Base-by-base conservation (phyloP, 1,140 invertebrate species). In the Tenebrio molitor region DNA sequence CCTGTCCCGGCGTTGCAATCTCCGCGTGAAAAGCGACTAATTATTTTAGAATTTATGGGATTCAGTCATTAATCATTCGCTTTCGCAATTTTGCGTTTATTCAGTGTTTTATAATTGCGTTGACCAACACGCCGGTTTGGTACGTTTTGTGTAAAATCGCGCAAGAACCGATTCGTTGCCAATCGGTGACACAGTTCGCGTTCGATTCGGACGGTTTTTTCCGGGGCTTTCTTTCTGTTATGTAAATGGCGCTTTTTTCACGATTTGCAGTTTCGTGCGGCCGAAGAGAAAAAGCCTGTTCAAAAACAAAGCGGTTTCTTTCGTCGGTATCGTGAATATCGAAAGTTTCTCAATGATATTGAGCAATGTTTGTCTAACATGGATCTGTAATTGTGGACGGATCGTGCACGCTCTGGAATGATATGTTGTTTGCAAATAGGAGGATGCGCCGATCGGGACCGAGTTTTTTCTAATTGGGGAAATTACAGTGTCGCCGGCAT, bases 331-430 rank as follows among this genome's bases (percentile, higher is more conserved):
- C 69, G 58, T 74, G 73, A 72, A 69, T 74, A 74, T 74, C 70
- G 65, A 74, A 64, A 69, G 65, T 74, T 74, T 58, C 73, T 34
- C 46, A 63, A 74, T 68, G 42, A 66, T 58, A 70, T 68, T 68
- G 62, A 63, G 71, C 21, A 66, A 63, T 50, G 19, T 50, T 41
- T 72, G 67, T 71, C 68, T 64, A 74, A 74, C 72, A 73, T 64
- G 69, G 69, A 72, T 46, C 63, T 50, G 69, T 66, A 72, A 74
- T 74, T 74, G 69, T 72, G 19, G 53, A 68, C 25, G 46, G 58
- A 53, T 69, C 67, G 72, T 73, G 67, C 62, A 21, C 41, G 15
- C 15, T 39, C n/a, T 23, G 42, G 53, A 69, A 73, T 69, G 66
- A 73, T 73, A 73, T 65, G 66, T 73, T 67, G 39, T 39, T 41